Conservation (phyloP, 2,113 vertebrate genomes). For the Trichomycterus rosablanca region DNA sequence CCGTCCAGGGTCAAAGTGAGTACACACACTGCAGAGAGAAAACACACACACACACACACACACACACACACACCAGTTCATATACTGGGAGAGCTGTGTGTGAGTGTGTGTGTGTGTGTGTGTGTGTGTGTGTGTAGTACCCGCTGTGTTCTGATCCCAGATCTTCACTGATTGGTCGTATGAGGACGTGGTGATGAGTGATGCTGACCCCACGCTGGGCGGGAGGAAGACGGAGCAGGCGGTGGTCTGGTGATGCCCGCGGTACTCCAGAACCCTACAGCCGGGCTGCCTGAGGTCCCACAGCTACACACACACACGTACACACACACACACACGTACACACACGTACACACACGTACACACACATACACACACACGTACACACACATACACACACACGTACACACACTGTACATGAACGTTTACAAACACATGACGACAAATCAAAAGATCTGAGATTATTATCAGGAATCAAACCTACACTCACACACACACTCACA, state of each 20-base stretch:
- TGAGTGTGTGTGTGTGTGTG: slow-evolving; percentile 6
- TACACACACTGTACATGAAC: too few relatives aligned
- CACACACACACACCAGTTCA: too few relatives aligned
- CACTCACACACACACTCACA: slow-evolving; percentile 3
- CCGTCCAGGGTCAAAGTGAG: slow-evolving; percentile 77
- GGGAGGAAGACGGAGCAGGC: slow-evolving; percentile 85
- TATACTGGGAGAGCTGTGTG: slow-evolving; percentile 11
- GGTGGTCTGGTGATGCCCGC: slow-evolving; percentile 82
- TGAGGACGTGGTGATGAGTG: slow-evolving; percentile 80
- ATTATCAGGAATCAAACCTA: too few relatives aligned
- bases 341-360: too few relatives aligned
- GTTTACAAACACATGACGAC: too few relatives aligned
- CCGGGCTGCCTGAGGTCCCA: slow-evolving; percentile 92
- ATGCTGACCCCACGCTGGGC: slow-evolving; percentile 24
- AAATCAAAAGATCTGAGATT: too few relatives aligned
- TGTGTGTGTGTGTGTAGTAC: slow-evolving; percentile 54
- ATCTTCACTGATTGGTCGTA: slow-evolving; percentile 83
- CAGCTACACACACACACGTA: slow-evolving; percentile 65
- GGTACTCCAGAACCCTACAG: slow-evolving; percentile 77
- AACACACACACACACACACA: neutral
- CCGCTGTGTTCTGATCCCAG: slow-evolving; percentile 85
- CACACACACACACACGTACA: neutral
- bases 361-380: slow-evolving; percentile 27
- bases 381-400: neutral
- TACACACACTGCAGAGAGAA: slow-evolving; percentile 75